These are phyloP conservation scores for Eristalis arbustorum DNA, from an alignment of 2,888 invertebrate genomes.

Conservation along the genomic window DNA sequence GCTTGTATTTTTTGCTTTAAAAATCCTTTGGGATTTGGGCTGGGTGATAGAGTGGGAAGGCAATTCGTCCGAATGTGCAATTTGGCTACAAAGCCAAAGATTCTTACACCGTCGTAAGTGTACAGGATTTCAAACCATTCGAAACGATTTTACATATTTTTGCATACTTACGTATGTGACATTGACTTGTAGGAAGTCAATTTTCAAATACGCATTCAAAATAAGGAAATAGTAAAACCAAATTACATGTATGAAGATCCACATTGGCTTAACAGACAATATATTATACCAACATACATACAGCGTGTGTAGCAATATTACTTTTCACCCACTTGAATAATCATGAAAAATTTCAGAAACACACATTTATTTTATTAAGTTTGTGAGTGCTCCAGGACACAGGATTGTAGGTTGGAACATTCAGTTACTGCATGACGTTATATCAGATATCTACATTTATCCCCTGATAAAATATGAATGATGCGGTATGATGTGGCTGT, in stretches of 20 bases:
- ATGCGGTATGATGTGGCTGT: conserved; percentile 18
- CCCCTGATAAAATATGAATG: conserved; percentile 45
- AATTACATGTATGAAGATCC: too few relatives aligned
- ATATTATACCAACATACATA: too few relatives aligned
- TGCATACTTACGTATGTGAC: too few relatives aligned
- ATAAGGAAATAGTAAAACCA: too few relatives aligned
- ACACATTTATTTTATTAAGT: neutral
- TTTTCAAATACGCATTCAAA: too few relatives aligned
- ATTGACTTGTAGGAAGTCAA: too few relatives aligned
- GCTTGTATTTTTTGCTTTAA: conserved; percentile 56
- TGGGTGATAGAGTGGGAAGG: neutral
- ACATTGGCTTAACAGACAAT: too few relatives aligned
- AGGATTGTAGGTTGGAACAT: neutral
- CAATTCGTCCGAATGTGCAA: neutral
- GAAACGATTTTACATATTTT: neutral
- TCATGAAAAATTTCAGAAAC: neutral
- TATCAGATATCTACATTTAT: neutral
- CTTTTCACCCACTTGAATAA: neutral
- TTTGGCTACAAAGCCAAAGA: neutral
- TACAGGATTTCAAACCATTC: neutral
- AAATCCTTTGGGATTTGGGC: conserved; percentile 16
- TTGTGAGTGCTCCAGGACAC: neutral
- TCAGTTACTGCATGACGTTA: neutral
- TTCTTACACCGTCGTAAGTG: neutral
- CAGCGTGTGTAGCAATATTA: too few relatives aligned